phyloP scores from a whole-genome alignment of 2,797 vertebrate genomes.

The Buphagus erythrorhynchus region DNA sequence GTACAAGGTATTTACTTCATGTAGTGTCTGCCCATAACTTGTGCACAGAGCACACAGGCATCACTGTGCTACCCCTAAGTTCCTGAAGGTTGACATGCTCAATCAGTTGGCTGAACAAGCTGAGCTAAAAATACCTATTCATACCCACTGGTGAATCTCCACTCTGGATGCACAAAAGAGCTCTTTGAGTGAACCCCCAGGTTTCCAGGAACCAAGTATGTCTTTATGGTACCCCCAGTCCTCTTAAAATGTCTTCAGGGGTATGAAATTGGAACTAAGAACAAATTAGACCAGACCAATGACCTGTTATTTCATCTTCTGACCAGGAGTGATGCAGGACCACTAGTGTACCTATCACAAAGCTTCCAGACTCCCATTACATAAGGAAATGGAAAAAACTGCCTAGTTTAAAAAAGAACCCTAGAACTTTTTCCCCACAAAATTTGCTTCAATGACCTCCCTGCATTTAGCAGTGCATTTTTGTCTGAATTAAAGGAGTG shows the following conservation, averaged over 20 bases:
- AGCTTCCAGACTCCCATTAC: neutral
- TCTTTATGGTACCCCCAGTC: neutral
- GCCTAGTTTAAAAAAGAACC: neutral
- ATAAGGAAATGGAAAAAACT: neutral
- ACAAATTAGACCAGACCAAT: neutral
- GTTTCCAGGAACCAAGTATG: neutral
- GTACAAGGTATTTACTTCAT: neutral
- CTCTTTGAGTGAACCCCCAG: neutral
- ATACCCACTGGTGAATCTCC: neutral
- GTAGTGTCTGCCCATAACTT: neutral
- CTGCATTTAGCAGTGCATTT: slow-evolving; percentile 25
- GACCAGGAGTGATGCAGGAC: neutral
- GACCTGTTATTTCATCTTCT: neutral
- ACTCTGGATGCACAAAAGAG: neutral
- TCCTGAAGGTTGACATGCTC: neutral
- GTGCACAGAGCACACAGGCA: neutral
- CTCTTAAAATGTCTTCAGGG: neutral
- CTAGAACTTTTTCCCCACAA: neutral
- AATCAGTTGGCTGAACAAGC: neutral
- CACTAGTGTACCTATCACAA: neutral
- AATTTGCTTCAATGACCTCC: slow-evolving; percentile 37
- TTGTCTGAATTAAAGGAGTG: neutral
- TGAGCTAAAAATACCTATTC: neutral
- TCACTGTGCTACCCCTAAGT: neutral
- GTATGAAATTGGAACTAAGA: neutral